Base-by-base conservation (phyloP, 2,797 vertebrate species). In the Bradypus variegatus region DNA sequence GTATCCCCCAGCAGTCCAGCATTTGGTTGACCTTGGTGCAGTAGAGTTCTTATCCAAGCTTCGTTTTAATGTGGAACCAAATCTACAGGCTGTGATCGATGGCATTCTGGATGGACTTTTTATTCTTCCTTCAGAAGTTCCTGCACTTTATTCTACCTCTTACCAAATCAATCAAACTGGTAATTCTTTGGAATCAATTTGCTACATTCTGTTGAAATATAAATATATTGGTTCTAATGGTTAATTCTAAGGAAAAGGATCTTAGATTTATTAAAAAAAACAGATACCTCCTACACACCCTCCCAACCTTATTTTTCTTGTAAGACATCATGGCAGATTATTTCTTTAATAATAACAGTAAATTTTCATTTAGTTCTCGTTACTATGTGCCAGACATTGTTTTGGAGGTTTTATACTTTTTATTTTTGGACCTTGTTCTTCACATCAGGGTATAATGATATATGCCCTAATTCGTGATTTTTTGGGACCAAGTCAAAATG, bases 11-110 rank as follows among this genome's bases (percentile, higher is more conserved):
- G 99, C 98, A 94, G 98, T 98, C 83, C 98, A 98, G 96, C 98
- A 98, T 96, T 97, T 99, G 94, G 94, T 98, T 97, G 98, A 98
- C 67, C 98, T 99, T 60, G 98, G 98, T 36, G 99, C 98, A 36
- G 98, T 99, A 69, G 99, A 99, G 94, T 99, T 99, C 96, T 98
- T 99, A 86, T 98, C 98, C 82, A 98, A 98, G 90, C 98, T 99
- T 96, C 98, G 98, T 78, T 96, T 97, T 1, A 98, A 98, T 10
- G 96, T 99, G 96, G 98, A 98, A 92, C 98, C 98, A 88, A 97
- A 97, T 91, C 97, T 99, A 53, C 98, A 97, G 96, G 97, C 97
- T 92, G 92, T 98, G 96, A 98, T 99, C n/a, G 98, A 99, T 95
- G 98, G 98, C 88, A 98, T 98, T 96, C 96, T 99, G 91, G 98